These are phyloP conservation scores for Protosalanx chinensis DNA, from an alignment of 2,797 vertebrate genomes.

Conservation along the genomic window DNA sequence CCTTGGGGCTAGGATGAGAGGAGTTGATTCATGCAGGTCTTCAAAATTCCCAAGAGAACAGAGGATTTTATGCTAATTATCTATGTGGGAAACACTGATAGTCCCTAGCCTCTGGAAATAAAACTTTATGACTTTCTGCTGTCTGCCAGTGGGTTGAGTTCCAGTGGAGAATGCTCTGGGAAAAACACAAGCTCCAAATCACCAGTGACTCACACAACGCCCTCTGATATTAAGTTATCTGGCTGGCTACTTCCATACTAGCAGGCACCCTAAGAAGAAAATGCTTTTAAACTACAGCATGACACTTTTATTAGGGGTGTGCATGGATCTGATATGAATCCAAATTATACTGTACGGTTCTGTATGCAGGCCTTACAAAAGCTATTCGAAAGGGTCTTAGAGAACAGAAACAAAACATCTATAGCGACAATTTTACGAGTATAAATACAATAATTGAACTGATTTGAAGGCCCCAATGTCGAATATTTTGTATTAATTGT, in stretches of 20 bases:
- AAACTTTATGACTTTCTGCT: not conserved
- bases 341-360: not conserved
- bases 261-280: not conserved
- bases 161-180: not conserved
- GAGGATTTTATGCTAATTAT: not conserved
- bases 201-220: not conserved
- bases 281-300: not conserved
- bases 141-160: not conserved
- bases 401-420: not conserved
- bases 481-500: no score
- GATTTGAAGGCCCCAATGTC: no score
- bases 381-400: not conserved
- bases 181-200: not conserved
- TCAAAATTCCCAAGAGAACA: not conserved
- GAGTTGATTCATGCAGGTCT: not conserved
- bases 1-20: not conserved
- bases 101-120: not conserved
- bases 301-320: not conserved
- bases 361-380: not conserved
- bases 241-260: not conserved
- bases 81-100: slow-evolving; percentile 1
- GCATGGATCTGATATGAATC: not conserved
- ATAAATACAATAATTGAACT: no score
- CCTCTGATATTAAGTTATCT: not conserved
- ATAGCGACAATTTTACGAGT: no score